phyloP scores from a whole-genome alignment of 2,888 invertebrate genomes.

The Synanthedon vespiformis region DNA sequence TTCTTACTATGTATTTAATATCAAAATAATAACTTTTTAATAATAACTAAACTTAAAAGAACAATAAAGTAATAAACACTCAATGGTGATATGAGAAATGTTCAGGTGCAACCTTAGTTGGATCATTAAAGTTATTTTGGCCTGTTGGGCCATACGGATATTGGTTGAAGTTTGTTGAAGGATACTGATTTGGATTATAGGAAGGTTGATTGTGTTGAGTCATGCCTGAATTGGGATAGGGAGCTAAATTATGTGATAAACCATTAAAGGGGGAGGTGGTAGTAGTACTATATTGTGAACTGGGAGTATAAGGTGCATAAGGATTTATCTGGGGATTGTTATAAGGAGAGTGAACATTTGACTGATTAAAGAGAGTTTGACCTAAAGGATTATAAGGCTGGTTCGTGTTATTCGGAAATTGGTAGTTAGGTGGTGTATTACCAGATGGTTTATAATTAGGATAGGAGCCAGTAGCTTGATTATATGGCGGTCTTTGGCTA shows the following conservation, averaged over 20 bases:
- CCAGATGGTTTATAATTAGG: too few species aligned
- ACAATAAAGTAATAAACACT: not conserved
- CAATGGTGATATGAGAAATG: slow-evolving; percentile 17
- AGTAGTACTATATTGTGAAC: not conserved
- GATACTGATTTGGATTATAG: slow-evolving; percentile 5
- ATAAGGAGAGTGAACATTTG: not conserved
- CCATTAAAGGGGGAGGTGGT: not conserved
- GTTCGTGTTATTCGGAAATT: not conserved
- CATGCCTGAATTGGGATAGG: not conserved
- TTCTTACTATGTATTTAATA: too few species aligned
- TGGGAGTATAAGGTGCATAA: not conserved
- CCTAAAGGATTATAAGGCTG: not conserved
- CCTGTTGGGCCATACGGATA: slow-evolving; percentile 7
- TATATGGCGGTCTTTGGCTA: slow-evolving; percentile 2
- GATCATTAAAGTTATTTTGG: slow-evolving; percentile 15
- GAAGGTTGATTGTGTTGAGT: not conserved
- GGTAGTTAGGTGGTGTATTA: slow-evolving; percentile 1
- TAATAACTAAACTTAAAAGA: too few species aligned
- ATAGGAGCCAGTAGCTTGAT: not conserved
- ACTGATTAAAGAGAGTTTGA: not conserved
- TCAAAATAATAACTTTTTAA: too few species aligned
- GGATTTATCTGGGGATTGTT: not conserved
- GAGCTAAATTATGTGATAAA: not conserved
- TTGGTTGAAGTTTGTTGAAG: slow-evolving; percentile 6
- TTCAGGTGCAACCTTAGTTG: slow-evolving; percentile 19